Conservation (phyloP, 1,140 invertebrate genomes). For the Vanessa tameamea region DNA sequence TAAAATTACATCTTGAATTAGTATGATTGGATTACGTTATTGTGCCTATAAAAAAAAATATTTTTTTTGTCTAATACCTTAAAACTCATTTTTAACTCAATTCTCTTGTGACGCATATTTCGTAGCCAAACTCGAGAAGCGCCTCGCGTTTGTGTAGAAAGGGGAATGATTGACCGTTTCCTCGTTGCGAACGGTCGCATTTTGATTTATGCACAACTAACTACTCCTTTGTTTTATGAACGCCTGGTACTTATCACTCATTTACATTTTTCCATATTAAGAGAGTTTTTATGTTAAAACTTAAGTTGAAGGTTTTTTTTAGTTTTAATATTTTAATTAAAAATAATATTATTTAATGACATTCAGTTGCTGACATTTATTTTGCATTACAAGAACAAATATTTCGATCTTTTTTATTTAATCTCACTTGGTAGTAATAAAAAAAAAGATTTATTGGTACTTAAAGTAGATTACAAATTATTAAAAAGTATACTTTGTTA, state of each 20-base stretch:
- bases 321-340: not conserved
- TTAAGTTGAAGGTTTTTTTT: not conserved
- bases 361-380: too few relatives aligned
- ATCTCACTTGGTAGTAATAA: too few relatives aligned
- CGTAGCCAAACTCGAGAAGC: conserved; percentile 31
- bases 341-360: too few relatives aligned
- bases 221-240: conserved; percentile 61
- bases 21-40: too few relatives aligned
- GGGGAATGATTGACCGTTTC: conserved; percentile 70
- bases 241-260: conserved; percentile 43
- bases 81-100: not conserved
- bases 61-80: too few relatives aligned
- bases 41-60: too few relatives aligned
- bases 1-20: too few relatives aligned
- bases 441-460: too few relatives aligned
- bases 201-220: conserved; percentile 60
- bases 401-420: too few relatives aligned
- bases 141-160: conserved; percentile 41
- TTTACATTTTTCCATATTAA: conserved; percentile 1
- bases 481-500: too few relatives aligned
- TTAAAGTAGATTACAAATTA: too few relatives aligned
- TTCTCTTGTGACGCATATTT: conserved; percentile 14
- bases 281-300: not conserved
- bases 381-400: too few relatives aligned
- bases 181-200: conserved; percentile 56